phyloP scores from a whole-genome alignment of 2,113 vertebrate species.

The Indicator indicator region DNA sequence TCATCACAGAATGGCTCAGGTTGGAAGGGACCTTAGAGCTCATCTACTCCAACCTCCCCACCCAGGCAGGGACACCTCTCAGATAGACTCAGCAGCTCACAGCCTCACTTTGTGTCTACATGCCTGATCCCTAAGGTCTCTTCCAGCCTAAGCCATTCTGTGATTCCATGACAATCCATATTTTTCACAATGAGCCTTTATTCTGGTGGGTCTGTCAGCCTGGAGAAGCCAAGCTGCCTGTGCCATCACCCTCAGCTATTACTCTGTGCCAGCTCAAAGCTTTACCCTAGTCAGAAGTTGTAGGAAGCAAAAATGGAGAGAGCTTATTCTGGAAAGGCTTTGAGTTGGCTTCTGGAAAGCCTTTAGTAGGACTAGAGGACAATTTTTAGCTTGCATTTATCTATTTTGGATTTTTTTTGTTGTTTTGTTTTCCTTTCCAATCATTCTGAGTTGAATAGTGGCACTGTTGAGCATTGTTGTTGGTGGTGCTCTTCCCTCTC shows the following conservation, averaged over 20 bases:
- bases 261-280: neutral
- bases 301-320: neutral
- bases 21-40: no score
- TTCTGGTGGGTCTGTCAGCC: neutral
- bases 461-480: neutral
- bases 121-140: neutral
- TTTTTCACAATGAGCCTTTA: neutral
- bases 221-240: neutral
- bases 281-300: neutral
- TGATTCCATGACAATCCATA: neutral
- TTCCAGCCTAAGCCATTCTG: no score
- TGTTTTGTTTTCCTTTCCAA: neutral
- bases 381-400: slow-evolving; percentile 10
- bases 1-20: no score
- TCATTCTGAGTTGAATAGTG: slow-evolving; percentile 14
- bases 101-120: neutral
- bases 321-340: neutral
- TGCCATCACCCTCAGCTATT: neutral
- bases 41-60: no score
- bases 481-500: slow-evolving; percentile 5
- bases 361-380: neutral
- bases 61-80: no score
- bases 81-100: no score
- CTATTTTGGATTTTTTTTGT: neutral
- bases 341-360: neutral